phyloP scores from a whole-genome alignment of 30 jellyfish, hydroid and myxozoan genomes.

The Nemopilema nomurai region DNA sequence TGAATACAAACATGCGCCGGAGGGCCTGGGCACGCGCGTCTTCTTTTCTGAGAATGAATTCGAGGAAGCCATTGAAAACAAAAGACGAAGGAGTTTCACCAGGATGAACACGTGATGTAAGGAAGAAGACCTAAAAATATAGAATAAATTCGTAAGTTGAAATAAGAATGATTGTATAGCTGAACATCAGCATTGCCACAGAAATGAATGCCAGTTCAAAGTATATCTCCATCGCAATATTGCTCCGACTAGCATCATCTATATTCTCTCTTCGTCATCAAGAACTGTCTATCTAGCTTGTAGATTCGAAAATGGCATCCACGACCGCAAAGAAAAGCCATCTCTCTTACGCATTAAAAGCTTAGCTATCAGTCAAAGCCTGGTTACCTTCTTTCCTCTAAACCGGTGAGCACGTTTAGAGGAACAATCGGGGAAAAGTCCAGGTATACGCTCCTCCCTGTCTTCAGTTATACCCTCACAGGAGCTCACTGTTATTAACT shows the following conservation, averaged over 20 bases:
- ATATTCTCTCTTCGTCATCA: too few relatives aligned
- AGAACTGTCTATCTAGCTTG: too few relatives aligned
- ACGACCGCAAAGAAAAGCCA: too few relatives aligned
- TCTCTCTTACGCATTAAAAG: too few relatives aligned
- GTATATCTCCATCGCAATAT: too few relatives aligned
- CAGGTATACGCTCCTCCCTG: conserved; percentile 53
- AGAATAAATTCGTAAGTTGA: too few relatives aligned
- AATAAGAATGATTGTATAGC: neutral
- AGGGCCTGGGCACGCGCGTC: conserved; percentile 80
- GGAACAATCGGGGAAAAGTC: conserved; percentile 68
- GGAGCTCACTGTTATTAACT: conserved; percentile 80
- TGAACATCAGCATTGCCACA: neutral
- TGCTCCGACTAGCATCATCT: too few relatives aligned
- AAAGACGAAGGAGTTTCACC: conserved; percentile 97
- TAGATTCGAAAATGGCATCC: too few relatives aligned
- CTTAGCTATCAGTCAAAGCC: neutral
- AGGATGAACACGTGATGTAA: conserved; percentile 96
- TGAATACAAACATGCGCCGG: conserved; percentile 73
- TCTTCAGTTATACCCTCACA: conserved; percentile 36
- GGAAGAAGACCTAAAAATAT: conserved; percentile 65
- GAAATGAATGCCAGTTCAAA: neutral
- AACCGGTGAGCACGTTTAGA: conserved; percentile 46
- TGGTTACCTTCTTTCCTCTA: conserved; percentile 44
- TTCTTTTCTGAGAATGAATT: conserved; percentile 61
- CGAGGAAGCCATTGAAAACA: conserved; percentile 89